Base-by-base conservation (phyloP, 2,888 invertebrate species). In the Anagyrus pseudococci region DNA sequence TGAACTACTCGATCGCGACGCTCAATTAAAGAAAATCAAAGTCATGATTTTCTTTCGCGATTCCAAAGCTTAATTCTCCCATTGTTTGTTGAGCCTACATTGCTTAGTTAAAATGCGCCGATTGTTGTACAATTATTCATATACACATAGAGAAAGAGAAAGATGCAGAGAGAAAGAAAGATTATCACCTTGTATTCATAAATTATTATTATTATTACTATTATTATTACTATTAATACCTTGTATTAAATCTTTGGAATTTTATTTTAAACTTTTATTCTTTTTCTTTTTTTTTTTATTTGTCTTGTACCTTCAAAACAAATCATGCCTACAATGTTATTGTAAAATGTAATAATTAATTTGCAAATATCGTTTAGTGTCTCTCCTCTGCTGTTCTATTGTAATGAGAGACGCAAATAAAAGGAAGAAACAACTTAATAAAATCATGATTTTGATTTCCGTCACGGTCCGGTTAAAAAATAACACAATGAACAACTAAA, bases 21-120 rank as follows among this genome's bases (percentile, higher is more conserved):
- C 64, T 65, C 62, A 67, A 53, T 64, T 64, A 64, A 62, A 59
- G 66, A 66, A 69, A 70, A 68, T 72, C 68, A 58, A 70, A 72
- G 69, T 69, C 68, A 72, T 69, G 72, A 70, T 58, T 68, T 66
- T 66, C 58, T 48, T 56, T 62, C 66, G 63, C 61, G 66, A 60
- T 63, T 67, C 62, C 64, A 58, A 64, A 58, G 64, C 67, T 64
- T 67, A 58, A 63, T 60, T 64, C 61, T 64, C 62, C 64, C 53
- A 67, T 67, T 67, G 60, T 67, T 67, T 64, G 62, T 67, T 67
- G 67, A 64, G 67, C 67, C 64, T 61, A 67, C 64, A 58, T 63
- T 64, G 59, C 58, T 61, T 63, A 64, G 61, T 66, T 62, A 59
- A 66, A 59, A 47, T 63, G 60, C 66, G 66, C 66, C 60, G 63